Percentiles rank a stretch among this genome's conserved stretches.
These are phyloP conservation scores for Drosophila willistoni DNA, from an alignment of 1,140 invertebrate genomes.

Conservation along the genomic window DNA sequence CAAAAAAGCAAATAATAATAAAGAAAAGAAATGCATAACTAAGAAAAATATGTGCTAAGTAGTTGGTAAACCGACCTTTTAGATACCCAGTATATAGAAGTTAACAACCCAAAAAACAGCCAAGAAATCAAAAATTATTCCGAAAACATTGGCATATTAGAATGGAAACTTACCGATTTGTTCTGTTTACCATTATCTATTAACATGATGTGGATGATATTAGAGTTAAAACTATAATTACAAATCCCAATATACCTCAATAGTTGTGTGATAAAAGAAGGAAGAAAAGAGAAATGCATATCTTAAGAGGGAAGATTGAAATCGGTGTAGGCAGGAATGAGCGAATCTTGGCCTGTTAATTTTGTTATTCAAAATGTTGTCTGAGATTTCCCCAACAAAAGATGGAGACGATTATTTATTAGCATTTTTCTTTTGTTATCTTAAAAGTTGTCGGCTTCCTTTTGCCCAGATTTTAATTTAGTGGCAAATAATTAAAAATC, in stretches of 20 bases:
- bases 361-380: constrained; percentile 81
- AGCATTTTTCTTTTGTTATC: constrained; percentile 64
- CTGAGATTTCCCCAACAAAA: constrained; percentile 46
- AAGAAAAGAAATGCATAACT: constrained; percentile 4
- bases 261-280: constrained; percentile 1
- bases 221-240: too few relatives aligned
- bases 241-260: not conserved
- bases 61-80: not conserved
- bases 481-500: constrained; percentile 77
- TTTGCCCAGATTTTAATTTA: constrained; percentile 69
- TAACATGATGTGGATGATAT: too few relatives aligned
- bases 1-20: constrained; percentile 21
- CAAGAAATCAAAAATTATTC: too few relatives aligned
- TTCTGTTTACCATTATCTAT: too few relatives aligned
- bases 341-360: constrained; percentile 65
- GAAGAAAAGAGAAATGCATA: constrained; percentile 58
- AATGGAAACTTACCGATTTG: too few relatives aligned
- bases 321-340: constrained; percentile 3
- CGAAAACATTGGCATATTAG: too few relatives aligned
- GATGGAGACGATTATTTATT: constrained; percentile 79
- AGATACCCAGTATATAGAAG: not conserved
- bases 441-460: constrained; percentile 33
- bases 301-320: constrained; percentile 53
- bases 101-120: too few relatives aligned
- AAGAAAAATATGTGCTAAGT: not conserved